These are phyloP conservation scores for Drosophila tsacasi DNA, from an alignment of 1,140 invertebrate genomes.

Conservation along the genomic window DNA sequence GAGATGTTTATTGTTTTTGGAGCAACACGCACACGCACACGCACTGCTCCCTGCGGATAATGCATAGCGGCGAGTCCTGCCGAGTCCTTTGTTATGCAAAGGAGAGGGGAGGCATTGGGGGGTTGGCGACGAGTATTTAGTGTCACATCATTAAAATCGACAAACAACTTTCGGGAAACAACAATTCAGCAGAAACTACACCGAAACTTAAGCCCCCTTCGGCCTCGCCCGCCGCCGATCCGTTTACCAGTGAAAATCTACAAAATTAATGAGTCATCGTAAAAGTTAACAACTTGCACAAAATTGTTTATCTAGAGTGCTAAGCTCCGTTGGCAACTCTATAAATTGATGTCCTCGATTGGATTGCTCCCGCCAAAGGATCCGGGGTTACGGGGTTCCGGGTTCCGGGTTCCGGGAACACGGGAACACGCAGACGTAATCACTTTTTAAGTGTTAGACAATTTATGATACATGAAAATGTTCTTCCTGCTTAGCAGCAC, in stretches of 20 bases:
- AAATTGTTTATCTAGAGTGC: conserved; percentile 84
- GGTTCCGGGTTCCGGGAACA: not conserved
- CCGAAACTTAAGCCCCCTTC: conserved; percentile 1
- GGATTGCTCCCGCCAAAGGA: conserved; percentile 46
- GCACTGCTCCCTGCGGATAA: conserved; percentile 7
- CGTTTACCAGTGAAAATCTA: conserved; percentile 61
- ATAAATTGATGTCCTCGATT: conserved; percentile 78
- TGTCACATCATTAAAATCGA: conserved; percentile 70
- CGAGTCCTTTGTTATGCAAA: conserved; percentile 31
- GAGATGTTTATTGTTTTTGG: conserved; percentile 31
- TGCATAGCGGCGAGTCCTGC: conserved; percentile 4
- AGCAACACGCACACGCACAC: not conserved
- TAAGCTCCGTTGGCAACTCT: conserved; percentile 47
- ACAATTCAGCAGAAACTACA: conserved; percentile 67
- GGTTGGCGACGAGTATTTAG: conserved; percentile 46
- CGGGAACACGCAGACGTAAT: conserved; percentile 73
- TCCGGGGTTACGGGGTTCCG: not conserved
- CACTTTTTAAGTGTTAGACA: conserved; percentile 83
- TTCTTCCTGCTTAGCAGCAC: conserved; percentile 48
- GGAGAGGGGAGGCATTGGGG: not conserved
- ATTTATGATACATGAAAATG: conserved; percentile 84
- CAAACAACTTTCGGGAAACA: conserved; percentile 67
- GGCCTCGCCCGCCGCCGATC: not conserved
- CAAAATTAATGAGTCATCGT: conserved; percentile 83
- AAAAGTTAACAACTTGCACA: conserved; percentile 83